Percentiles rank a stretch among this genome's conserved stretches.
These are phyloP conservation scores for Neosilurus hyrtlii DNA, from an alignment of 2,797 vertebrate genomes.

Conservation along the genomic window DNA sequence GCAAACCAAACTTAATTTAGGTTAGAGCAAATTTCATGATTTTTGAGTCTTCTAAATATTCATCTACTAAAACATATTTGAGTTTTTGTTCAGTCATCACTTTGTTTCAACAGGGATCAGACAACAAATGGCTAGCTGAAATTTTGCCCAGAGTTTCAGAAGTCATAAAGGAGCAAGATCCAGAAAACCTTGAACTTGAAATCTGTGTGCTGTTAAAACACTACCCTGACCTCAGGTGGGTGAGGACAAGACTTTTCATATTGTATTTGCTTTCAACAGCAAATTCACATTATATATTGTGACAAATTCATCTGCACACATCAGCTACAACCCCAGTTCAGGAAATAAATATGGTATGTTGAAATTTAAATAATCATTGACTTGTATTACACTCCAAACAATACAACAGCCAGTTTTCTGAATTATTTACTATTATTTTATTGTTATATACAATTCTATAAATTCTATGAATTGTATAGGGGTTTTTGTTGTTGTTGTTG, in stretches of 20 bases:
- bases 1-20: not conserved
- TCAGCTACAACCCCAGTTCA: not conserved
- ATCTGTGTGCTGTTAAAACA: constrained; percentile 69
- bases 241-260: not conserved
- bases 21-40: not conserved
- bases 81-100: not conserved
- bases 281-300: not conserved
- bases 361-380: no score
- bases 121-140: constrained; percentile 65
- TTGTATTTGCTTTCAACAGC: not conserved
- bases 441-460: no score
- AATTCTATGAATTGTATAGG: no score
- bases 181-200: constrained; percentile 78
- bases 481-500: no score
- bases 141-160: constrained; percentile 77
- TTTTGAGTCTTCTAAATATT: not conserved
- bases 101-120: constrained; percentile 69
- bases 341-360: no score
- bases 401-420: no score
- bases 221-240: constrained; percentile 85
- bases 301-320: not conserved
- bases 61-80: not conserved
- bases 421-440: no score
- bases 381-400: no score
- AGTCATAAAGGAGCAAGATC: constrained; percentile 79